These are phyloP conservation scores for Aphaenogaster floridana DNA, from an alignment of 1,140 invertebrate genomes.

Conservation along the genomic window DNA sequence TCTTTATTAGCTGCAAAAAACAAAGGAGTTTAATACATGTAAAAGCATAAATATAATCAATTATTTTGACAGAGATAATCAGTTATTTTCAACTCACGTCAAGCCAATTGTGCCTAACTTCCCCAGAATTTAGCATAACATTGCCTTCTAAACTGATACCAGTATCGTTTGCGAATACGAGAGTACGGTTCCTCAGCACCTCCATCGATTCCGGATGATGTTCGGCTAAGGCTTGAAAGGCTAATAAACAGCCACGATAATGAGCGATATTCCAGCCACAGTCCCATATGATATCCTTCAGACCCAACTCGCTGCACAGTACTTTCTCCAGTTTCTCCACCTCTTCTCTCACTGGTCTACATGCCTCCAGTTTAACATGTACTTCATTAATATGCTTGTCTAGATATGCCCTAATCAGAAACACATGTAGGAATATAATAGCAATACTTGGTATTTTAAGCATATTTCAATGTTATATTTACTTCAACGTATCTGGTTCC, in stretches of 20 bases:
- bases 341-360: slow-evolving; percentile 90
- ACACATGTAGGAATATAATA: slow-evolving; percentile 38
- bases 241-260: slow-evolving; percentile 94
- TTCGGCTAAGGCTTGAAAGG: slow-evolving; percentile 90
- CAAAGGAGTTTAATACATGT: not conserved
- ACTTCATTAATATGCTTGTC: slow-evolving; percentile 89
- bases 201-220: slow-evolving; percentile 91
- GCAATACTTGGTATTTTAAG: not conserved
- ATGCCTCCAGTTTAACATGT: slow-evolving; percentile 88
- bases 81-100: slow-evolving; percentile 89
- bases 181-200: slow-evolving; percentile 90
- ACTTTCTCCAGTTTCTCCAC: slow-evolving; percentile 88
- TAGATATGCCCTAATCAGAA: slow-evolving; percentile 88
- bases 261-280: slow-evolving; percentile 96
- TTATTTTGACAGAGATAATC: slow-evolving; percentile 25
- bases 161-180: slow-evolving; percentile 95
- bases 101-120: slow-evolving; percentile 96
- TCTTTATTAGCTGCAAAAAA: slow-evolving; percentile 92
- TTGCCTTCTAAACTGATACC: slow-evolving; percentile 95
- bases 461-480: slow-evolving; percentile 37
- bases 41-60: slow-evolving; percentile 16
- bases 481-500: slow-evolving; percentile 87
- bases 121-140: slow-evolving; percentile 95
- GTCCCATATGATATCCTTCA: slow-evolving; percentile 91
- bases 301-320: slow-evolving; percentile 87